Evolutionary conservation across 2,797 vertebrate genomes (phyloP).

Genomic region (Basileuterus tristriatus): DNA sequence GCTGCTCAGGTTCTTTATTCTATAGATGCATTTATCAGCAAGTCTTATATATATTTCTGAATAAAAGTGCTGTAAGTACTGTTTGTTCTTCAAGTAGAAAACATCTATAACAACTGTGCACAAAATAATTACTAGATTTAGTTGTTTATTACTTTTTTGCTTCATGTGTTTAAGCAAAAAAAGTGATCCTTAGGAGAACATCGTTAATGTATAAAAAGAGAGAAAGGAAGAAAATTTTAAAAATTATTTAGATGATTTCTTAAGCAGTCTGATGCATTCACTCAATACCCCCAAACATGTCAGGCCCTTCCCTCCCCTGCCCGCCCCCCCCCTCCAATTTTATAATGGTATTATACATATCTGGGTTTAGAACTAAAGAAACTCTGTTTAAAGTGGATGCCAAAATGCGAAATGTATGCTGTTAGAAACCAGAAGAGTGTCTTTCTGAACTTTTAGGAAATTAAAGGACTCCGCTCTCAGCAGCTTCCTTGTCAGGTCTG

Average conservation of each 20-base stretch:
- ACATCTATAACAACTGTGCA: neutral
- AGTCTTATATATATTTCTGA: neutral
- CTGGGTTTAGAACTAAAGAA: neutral
- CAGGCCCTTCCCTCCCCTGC: neutral
- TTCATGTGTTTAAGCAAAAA: neutral
- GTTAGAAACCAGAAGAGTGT: neutral
- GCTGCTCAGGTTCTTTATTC: neutral
- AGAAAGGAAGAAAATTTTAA: neutral
- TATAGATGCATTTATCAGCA: neutral
- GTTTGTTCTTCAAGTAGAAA: neutral
- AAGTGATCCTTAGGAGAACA: neutral
- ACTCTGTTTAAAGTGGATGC: neutral
- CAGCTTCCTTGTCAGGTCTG: neutral
- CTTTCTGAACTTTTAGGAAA: constrained; percentile 15
- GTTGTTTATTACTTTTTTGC: neutral
- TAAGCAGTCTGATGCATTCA: neutral
- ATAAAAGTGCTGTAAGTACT: neutral
- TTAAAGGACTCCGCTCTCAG: neutral
- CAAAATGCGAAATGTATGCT: neutral
- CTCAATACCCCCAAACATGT: neutral
- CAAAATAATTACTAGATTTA: neutral
- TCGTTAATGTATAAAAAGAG: neutral
- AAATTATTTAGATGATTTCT: neutral
- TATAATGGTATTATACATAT: neutral
- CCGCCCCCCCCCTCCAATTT: fast-evolving